Evolutionary conservation across 2,797 vertebrate species (phyloP).

Genomic region (Poeciliopsis presidionis): DNA sequence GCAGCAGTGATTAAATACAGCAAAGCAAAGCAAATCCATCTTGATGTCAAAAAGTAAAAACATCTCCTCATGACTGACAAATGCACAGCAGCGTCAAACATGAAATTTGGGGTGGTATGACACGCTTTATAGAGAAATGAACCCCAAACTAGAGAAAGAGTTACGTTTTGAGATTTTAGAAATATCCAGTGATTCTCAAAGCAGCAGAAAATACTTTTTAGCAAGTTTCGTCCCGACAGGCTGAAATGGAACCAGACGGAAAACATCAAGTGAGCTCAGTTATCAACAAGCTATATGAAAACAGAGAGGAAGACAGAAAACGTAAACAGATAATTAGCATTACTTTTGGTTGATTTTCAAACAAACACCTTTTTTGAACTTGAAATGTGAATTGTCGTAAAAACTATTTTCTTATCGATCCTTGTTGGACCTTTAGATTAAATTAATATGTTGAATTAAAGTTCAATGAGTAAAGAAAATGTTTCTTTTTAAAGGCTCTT

Average conservation of each 20-base stretch:
- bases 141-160: background rate
- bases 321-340: too few relatives aligned
- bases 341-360: too few relatives aligned
- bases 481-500: background rate
- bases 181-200: background rate
- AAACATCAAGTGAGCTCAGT: background rate
- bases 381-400: background rate
- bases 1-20: background rate
- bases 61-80: background rate
- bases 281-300: background rate
- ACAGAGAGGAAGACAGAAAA: background rate
- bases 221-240: background rate
- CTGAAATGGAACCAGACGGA: background rate
- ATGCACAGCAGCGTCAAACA: background rate
- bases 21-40: slow-evolving; percentile 28
- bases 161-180: background rate
- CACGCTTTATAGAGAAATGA: background rate
- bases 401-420: background rate
- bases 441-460: too few relatives aligned
- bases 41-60: background rate
- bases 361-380: too few relatives aligned
- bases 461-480: background rate
- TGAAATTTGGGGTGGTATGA: background rate
- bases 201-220: background rate
- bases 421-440: background rate